These are phyloP conservation scores for Onychomys leucogaster DNA, from an alignment of 2,797 vertebrate species.

Conservation along the genomic window DNA sequence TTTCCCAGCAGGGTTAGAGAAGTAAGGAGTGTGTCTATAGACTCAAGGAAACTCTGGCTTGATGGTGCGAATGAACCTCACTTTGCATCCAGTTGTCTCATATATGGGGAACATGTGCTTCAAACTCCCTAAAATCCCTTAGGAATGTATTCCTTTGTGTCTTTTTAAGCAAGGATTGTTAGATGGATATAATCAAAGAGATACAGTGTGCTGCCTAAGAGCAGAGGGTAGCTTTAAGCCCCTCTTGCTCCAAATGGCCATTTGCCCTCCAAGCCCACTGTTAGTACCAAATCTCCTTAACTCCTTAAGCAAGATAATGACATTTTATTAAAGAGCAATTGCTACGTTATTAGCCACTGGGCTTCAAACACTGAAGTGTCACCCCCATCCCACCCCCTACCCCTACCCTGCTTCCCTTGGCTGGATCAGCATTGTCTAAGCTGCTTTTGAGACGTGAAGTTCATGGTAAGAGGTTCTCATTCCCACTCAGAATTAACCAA, in stretches of 20 bases:
- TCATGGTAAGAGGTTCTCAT: constrained; percentile 40
- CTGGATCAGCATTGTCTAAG: constrained; percentile 27
- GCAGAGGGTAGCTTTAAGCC: constrained; percentile 61
- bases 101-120: constrained; percentile 9
- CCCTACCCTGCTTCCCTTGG: constrained; percentile 39
- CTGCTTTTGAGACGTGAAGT: constrained; percentile 57
- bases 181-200: constrained; percentile 54
- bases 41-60: background rate
- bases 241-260: constrained; percentile 49
- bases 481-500: constrained; percentile 56
- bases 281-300: constrained; percentile 78
- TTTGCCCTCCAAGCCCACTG: constrained; percentile 72
- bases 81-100: constrained; percentile 37
- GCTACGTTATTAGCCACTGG: constrained; percentile 66
- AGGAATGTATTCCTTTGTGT: constrained; percentile 56
- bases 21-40: background rate
- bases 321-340: constrained; percentile 82
- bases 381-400: constrained; percentile 63
- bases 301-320: constrained; percentile 79
- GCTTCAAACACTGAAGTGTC: constrained; percentile 55
- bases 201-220: background rate
- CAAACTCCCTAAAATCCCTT: background rate
- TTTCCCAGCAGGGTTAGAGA: background rate
- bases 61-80: background rate
- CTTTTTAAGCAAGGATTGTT: background rate